Conservation (phyloP, 2,113 vertebrate genomes). For the Tachysurus fulvidraco region DNA sequence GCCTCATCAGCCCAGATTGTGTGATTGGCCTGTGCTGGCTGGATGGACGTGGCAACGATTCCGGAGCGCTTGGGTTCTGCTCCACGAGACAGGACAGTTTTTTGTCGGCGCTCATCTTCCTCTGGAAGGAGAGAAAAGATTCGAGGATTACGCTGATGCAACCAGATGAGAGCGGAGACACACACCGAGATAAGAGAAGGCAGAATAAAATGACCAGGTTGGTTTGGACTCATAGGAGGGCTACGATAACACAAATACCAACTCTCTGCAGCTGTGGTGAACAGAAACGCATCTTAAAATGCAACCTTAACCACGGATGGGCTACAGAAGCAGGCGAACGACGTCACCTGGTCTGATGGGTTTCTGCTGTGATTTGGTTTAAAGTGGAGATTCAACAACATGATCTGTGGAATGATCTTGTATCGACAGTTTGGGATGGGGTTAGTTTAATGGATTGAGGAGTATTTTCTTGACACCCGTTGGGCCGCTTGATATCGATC, state of each 20-base stretch:
- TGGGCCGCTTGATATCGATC: background rate
- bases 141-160: background rate
- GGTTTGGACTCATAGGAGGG: background rate
- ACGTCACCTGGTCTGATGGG: background rate
- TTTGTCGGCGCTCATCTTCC: constrained; percentile 80
- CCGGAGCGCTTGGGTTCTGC: constrained; percentile 75
- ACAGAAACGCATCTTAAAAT: background rate
- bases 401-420: no score
- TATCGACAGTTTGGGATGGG: no score
- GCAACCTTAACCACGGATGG: background rate
- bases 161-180: no score
- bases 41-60: constrained; percentile 59
- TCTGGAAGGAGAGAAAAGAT: constrained; percentile 70
- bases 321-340: background rate
- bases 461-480: background rate
- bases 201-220: background rate
- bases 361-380: background rate
- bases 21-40: constrained; percentile 74
- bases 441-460: background rate
- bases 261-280: background rate
- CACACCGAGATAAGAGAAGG: background rate
- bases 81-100: constrained; percentile 77
- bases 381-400: no score
- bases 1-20: constrained; percentile 64
- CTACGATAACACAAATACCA: background rate